Evolutionary conservation across 2,888 invertebrate genomes (phyloP).

Genomic region (Rhagophthalmus giganteus): DNA sequence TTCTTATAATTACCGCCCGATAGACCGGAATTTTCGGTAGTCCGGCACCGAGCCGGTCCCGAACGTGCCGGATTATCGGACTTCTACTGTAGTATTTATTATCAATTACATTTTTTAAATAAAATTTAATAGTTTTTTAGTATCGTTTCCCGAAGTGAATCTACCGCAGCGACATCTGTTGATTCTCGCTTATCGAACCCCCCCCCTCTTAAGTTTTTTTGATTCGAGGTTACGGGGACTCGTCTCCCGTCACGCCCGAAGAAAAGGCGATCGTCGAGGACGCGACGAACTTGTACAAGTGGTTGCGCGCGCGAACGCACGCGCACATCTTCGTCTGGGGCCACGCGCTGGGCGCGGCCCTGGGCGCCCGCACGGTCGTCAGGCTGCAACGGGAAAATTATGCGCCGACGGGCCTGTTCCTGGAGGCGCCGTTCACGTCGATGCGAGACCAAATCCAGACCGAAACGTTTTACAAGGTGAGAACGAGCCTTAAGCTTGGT

Average conservation of each 20-base stretch:
- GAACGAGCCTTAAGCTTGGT: background rate
- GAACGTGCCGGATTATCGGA: no score
- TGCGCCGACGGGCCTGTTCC: conserved; percentile 41
- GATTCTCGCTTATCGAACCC: no score
- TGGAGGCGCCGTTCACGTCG: conserved; percentile 48
- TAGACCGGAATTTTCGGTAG: no score
- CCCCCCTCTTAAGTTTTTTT: no score
- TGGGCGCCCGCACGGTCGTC: conserved; percentile 44
- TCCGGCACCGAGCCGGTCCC: no score
- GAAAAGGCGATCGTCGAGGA: conserved; percentile 48
- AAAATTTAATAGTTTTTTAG: no score
- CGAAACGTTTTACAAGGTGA: conserved; percentile 6
- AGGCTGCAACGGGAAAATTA: conserved; percentile 30
- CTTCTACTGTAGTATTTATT: no score
- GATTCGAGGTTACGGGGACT: conserved; percentile 48
- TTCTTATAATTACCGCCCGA: no score
- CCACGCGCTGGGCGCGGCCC: conserved; percentile 39
- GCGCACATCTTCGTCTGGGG: conserved; percentile 50
- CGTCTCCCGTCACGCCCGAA: conserved; percentile 41
- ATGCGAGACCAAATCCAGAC: conserved; percentile 40
- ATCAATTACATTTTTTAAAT: no score
- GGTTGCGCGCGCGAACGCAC: conserved; percentile 41
- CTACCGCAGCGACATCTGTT: no score
- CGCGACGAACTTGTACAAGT: conserved; percentile 46
- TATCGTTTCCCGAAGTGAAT: no score